phyloP scores from a whole-genome alignment of 2,113 vertebrate species.

The Ivindomyrus marchei region DNA sequence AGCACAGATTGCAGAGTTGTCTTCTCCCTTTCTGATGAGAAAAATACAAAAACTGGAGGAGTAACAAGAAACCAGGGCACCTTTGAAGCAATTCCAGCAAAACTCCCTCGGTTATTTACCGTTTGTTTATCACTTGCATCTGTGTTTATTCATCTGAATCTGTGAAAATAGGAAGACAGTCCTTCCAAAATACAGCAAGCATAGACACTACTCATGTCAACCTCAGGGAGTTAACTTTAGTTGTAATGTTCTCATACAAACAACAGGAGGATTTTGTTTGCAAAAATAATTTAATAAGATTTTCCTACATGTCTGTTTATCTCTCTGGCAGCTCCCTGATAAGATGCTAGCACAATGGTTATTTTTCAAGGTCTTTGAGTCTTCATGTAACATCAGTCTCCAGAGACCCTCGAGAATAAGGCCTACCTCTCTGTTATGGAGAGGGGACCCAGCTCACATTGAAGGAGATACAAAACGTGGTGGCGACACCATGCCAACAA shows the following conservation, averaged over 20 bases:
- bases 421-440: not conserved
- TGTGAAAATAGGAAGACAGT: not conserved
- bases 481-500: not conserved
- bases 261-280: not conserved
- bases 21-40: not conserved
- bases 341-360: not conserved
- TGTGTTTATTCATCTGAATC: not conserved
- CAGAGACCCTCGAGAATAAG: not conserved
- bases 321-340: not conserved
- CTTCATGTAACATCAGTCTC: not conserved
- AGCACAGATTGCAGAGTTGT: slow-evolving; percentile 9
- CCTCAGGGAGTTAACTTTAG: not conserved
- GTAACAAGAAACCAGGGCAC: not conserved
- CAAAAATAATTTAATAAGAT: not conserved
- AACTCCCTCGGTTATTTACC: not conserved
- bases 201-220: not conserved
- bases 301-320: not conserved
- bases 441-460: not conserved
- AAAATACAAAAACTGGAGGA: not conserved
- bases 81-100: not conserved
- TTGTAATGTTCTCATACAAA: not conserved
- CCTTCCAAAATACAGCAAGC: not conserved
- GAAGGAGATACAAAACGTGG: not conserved
- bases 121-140: not conserved
- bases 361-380: not conserved